Conservation (phyloP, 1,140 invertebrate species). For the Drosophila arawakana region DNA sequence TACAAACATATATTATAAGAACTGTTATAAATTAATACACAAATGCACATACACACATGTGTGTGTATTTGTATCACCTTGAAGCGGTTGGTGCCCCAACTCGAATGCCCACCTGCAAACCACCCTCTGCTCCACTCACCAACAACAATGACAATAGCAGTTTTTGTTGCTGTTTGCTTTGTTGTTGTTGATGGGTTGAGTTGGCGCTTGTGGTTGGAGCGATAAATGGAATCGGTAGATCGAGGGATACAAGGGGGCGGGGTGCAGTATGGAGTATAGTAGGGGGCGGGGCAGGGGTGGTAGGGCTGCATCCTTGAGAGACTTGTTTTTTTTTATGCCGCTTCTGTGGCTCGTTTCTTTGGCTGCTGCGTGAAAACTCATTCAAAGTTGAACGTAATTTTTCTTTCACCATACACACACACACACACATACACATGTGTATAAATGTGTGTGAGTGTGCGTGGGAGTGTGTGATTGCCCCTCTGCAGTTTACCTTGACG, state of each 20-base stretch:
- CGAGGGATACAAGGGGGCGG: background rate
- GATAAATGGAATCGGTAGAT: too few relatives aligned
- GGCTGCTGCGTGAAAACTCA: constrained; percentile 67
- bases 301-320: constrained; percentile 25
- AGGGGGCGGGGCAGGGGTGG: background rate
- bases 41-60: background rate
- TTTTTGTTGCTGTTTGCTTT: constrained; percentile 64
- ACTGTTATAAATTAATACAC: constrained; percentile 16
- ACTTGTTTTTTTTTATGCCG: constrained; percentile 33
- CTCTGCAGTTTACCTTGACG: constrained; percentile 68
- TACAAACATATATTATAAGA: background rate
- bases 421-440: constrained; percentile 3
- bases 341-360: constrained; percentile 33
- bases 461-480: constrained; percentile 12
- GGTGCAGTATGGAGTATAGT: background rate
- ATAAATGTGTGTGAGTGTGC: constrained; percentile 16
- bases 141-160: constrained; percentile 63
- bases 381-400: constrained; percentile 78
- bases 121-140: too few relatives aligned
- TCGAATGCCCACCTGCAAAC: too few relatives aligned
- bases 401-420: constrained; percentile 54
- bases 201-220: background rate
- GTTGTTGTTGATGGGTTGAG: constrained; percentile 13
- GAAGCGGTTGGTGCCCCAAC: constrained; percentile 44
- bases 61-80: constrained; percentile 41